Percentiles rank a stretch among this genome's conserved stretches.
These are phyloP conservation scores for Aldrovandia affinis DNA, from an alignment of 2,797 vertebrate species.

Conservation along the genomic window DNA sequence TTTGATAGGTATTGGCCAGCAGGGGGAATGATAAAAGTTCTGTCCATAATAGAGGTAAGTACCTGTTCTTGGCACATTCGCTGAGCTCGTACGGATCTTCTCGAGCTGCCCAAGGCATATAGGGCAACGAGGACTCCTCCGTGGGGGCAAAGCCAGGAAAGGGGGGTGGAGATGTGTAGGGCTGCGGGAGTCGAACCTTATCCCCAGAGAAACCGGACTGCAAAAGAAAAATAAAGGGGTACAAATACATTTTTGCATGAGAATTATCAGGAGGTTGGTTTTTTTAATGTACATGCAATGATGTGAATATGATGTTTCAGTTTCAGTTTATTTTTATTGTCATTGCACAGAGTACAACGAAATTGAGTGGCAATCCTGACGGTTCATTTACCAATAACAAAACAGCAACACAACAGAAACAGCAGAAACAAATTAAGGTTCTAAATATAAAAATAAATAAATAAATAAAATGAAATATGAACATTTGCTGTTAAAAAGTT, in stretches of 20 bases:
- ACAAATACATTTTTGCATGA: not conserved
- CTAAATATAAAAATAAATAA: no score
- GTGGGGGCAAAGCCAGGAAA: conserved; percentile 62
- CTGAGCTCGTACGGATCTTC: conserved; percentile 75
- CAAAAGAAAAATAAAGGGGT: conserved; percentile 36
- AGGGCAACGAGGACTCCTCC: conserved; percentile 60
- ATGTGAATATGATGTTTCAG: no score
- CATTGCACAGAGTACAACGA: no score
- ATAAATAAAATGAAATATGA: no score
- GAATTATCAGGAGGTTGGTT: not conserved
- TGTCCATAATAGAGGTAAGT: not conserved
- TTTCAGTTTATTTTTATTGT: no score
- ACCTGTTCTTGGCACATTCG: conserved; percentile 79
- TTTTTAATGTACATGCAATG: no score
- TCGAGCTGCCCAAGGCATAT: conserved; percentile 75
- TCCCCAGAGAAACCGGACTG: conserved; percentile 67
- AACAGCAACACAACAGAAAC: no score
- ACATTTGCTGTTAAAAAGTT: no score
- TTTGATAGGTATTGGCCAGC: no score
- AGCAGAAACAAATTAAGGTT: no score
- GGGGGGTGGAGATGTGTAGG: conserved; percentile 65
- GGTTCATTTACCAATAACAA: no score
- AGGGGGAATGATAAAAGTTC: not conserved
- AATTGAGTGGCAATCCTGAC: no score
- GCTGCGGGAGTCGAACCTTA: conserved; percentile 61